These are phyloP conservation scores for Poecilia gillii DNA, from an alignment of 2,797 vertebrate genomes.

Conservation along the genomic window DNA sequence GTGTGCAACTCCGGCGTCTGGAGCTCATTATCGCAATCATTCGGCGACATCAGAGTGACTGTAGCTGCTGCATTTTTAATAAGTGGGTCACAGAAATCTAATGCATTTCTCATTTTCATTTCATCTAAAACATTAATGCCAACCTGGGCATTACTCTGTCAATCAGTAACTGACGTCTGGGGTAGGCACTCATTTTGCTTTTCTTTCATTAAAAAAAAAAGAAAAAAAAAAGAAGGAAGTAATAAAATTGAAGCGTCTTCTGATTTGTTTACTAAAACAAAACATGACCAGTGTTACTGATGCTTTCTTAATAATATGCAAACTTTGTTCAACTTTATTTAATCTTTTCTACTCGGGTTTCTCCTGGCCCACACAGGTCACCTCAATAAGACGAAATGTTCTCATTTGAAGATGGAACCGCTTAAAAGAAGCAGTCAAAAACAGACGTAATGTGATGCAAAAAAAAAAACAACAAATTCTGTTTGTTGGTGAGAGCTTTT, in stretches of 20 bases:
- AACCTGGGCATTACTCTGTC: not conserved
- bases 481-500: not conserved
- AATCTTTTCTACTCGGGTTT: not conserved
- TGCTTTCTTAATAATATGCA: not conserved
- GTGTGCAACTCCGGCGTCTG: conserved; percentile 4
- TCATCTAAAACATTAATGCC: not conserved
- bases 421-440: not conserved
- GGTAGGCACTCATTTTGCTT: too few relatives aligned
- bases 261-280: too few relatives aligned
- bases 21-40: not conserved
- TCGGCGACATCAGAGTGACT: not conserved
- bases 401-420: not conserved
- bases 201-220: not conserved
- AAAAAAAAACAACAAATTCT: not conserved
- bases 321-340: not conserved
- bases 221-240: too few relatives aligned
- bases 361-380: not conserved
- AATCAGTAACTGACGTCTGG: not conserved
- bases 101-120: not conserved
- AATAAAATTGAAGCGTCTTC: too few relatives aligned
- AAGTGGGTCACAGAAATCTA: not conserved
- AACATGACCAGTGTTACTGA: not conserved
- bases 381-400: not conserved
- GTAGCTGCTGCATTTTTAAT: not conserved
- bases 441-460: not conserved